Percentiles rank a stretch among this genome's conserved stretches.
Evolutionary conservation across 2,888 invertebrate species (phyloP).

Genomic region (Invenusta paracnida): DNA sequence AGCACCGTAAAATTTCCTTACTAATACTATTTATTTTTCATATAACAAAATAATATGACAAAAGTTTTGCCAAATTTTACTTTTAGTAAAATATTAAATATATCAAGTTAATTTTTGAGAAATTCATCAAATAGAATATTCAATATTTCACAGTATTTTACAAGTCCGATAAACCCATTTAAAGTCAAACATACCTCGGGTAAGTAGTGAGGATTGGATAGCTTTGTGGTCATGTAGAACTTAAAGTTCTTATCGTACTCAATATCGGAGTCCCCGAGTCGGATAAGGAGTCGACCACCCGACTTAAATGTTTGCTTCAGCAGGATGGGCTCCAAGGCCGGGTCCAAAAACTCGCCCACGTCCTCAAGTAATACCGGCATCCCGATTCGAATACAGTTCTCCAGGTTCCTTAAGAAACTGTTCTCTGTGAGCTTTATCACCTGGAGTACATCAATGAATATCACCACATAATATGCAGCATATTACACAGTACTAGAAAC

Average conservation of each 20-base stretch:
- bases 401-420: constrained; percentile 58
- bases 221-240: constrained; percentile 62
- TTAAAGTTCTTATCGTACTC: constrained; percentile 61
- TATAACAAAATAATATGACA: no score
- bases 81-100: no score
- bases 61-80: no score
- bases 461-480: no score
- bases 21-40: no score
- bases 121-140: no score
- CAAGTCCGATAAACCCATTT: no score
- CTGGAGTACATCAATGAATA: constrained; percentile 57
- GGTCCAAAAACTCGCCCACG: constrained; percentile 59
- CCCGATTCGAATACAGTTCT: constrained; percentile 61
- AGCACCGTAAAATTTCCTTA: no score
- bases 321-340: constrained; percentile 60
- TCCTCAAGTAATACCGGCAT: constrained; percentile 60
- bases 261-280: constrained; percentile 61
- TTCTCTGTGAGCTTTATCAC: constrained; percentile 60
- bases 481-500: no score
- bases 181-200: constrained; percentile 58
- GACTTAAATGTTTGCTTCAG: constrained; percentile 68
- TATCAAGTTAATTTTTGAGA: no score
- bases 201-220: constrained; percentile 61
- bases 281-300: constrained; percentile 60
- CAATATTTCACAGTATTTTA: no score